phyloP scores from a whole-genome alignment of 2,797 vertebrate species.

The Gallinago nigripennis region DNA sequence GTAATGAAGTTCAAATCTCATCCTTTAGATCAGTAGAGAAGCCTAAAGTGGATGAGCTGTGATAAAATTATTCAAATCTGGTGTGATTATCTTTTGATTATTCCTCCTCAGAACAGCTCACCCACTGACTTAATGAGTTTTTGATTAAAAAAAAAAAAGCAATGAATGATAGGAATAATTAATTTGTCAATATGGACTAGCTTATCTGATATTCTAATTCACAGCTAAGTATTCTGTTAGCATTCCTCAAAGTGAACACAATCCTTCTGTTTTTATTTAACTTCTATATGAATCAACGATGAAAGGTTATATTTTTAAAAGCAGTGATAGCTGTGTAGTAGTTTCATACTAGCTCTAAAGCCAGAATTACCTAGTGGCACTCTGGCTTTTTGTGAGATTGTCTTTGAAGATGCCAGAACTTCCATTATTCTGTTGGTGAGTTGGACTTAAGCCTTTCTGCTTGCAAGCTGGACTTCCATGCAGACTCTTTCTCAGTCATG shows the following conservation, averaged over 20 bases:
- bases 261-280: background rate
- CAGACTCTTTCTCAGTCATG: background rate
- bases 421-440: background rate
- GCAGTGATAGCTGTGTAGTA: background rate
- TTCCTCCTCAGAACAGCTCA: conserved; percentile 53
- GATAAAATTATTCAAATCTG: conserved; percentile 70
- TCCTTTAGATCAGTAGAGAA: conserved; percentile 65
- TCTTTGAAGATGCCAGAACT: background rate
- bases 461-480: background rate
- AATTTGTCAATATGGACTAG: conserved; percentile 30
- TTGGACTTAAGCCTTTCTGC: background rate
- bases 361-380: background rate
- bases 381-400: background rate
- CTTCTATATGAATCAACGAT: conserved; percentile 24
- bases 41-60: conserved; percentile 45
- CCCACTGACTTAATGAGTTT: conserved; percentile 49
- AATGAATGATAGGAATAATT: conserved; percentile 55
- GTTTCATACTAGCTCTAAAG: background rate
- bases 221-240: background rate
- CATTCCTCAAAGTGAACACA: conserved; percentile 43
- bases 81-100: conserved; percentile 69
- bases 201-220: conserved; percentile 4
- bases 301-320: background rate
- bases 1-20: conserved; percentile 74
- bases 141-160: conserved; percentile 15